These are phyloP conservation scores for Holothuria scabra DNA, from an alignment of 53 echinoderm and acorn worm genomes.

Conservation along the genomic window DNA sequence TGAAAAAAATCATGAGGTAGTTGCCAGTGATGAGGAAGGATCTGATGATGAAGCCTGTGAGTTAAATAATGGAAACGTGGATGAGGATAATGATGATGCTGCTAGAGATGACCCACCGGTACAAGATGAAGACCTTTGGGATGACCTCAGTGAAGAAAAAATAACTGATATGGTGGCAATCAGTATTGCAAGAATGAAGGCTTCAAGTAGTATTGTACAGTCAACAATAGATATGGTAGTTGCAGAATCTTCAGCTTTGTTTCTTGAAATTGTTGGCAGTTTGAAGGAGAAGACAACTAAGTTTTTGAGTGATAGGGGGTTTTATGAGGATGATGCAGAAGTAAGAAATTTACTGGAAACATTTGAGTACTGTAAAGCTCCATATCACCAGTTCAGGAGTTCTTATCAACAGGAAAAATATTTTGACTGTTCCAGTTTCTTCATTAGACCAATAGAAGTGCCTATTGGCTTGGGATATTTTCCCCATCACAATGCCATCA, in stretches of 20 bases:
- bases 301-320: neutral
- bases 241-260: neutral
- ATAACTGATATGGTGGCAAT: constrained; percentile 16
- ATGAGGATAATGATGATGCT: too few relatives aligned
- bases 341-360: neutral
- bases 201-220: constrained; percentile 43
- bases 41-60: neutral
- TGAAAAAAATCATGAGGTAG: too few relatives aligned
- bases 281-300: neutral
- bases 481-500: constrained; percentile 27
- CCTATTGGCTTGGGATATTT: constrained; percentile 58
- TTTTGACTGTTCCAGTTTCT: constrained; percentile 27
- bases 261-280: constrained; percentile 2
- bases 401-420: constrained; percentile 48
- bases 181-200: constrained; percentile 24
- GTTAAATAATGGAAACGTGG: too few relatives aligned
- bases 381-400: neutral
- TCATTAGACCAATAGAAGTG: constrained; percentile 48
- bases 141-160: constrained; percentile 47
- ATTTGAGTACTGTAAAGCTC: neutral
- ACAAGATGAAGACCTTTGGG: constrained; percentile 40
- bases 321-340: neutral
- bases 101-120: too few relatives aligned
- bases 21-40: too few relatives aligned
- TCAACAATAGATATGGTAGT: constrained; percentile 37